phyloP scores from a whole-genome alignment of 2,797 vertebrate species.

The Helicolenus hilgendorfi region DNA sequence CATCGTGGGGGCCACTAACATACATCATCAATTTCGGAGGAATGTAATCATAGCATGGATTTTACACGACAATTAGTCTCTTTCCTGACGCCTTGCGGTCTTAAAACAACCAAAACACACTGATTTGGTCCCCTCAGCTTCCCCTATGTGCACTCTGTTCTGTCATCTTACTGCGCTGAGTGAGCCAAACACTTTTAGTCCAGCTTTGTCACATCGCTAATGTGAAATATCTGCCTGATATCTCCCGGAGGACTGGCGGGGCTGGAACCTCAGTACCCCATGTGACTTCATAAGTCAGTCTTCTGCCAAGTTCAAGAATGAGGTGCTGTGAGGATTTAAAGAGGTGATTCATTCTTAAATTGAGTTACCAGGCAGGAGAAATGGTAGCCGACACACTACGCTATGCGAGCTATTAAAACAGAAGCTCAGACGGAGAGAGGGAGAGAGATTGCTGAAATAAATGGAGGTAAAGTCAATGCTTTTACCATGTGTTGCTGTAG shows the following conservation, averaged over 20 bases:
- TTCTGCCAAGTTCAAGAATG: constrained; percentile 69
- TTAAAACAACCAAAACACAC: constrained; percentile 42
- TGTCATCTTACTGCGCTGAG: constrained; percentile 21
- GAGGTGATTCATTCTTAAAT: constrained; percentile 74
- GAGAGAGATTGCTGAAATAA: constrained; percentile 70
- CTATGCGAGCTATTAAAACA: constrained; percentile 87
- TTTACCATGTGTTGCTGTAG: constrained; percentile 85
- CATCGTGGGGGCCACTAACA: neutral
- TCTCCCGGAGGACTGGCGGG: constrained; percentile 35
- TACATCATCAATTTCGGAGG: constrained; percentile 45
- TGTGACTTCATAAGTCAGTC: constrained; percentile 59
- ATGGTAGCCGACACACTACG: constrained; percentile 68
- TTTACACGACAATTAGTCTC: constrained; percentile 48
- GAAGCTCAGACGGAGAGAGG: constrained; percentile 76
- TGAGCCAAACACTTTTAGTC: constrained; percentile 33
- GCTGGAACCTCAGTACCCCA: constrained; percentile 36
- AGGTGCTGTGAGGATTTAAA: constrained; percentile 72
- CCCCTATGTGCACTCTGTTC: constrained; percentile 10
- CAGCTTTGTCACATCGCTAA: constrained; percentile 44
- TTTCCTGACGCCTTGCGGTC: constrained; percentile 36
- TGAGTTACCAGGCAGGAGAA: constrained; percentile 77
- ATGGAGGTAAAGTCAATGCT: constrained; percentile 67
- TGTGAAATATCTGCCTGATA: constrained; percentile 35
- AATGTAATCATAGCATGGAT: constrained; percentile 29
- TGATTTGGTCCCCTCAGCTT: constrained; percentile 21